phyloP scores from a whole-genome alignment of 2,888 invertebrate genomes.

The Drosophila heteroneura region DNA sequence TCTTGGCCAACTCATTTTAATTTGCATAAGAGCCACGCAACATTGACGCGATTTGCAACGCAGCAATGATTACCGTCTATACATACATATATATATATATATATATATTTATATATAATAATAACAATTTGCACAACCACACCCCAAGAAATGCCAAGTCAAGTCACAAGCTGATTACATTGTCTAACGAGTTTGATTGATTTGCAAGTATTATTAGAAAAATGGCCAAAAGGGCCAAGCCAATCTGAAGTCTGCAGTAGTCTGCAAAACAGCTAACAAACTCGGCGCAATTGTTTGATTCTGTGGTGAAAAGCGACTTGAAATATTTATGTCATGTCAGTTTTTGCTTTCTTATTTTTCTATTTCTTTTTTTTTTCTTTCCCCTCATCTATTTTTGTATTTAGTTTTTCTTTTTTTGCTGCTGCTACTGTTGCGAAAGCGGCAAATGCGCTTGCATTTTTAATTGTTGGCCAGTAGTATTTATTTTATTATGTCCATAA shows the following conservation, averaged over 20 bases:
- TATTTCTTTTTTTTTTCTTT: conserved; percentile 22
- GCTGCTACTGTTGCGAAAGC: conserved; percentile 61
- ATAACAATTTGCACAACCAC: conserved; percentile 50
- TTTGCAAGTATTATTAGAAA: conserved; percentile 45
- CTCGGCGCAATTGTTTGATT: conserved; percentile 13
- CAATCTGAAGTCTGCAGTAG: neutral
- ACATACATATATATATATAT: conserved; percentile 1
- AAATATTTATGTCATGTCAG: conserved; percentile 82
- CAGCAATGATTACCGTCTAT: conserved; percentile 11
- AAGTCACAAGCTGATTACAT: conserved; percentile 57
- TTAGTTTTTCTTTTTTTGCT: conserved; percentile 12
- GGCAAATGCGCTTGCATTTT: conserved; percentile 74
- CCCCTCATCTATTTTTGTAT: conserved; percentile 22
- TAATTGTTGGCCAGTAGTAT: conserved; percentile 79
- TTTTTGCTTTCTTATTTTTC: conserved; percentile 53
- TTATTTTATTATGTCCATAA: conserved; percentile 83
- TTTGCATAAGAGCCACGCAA: conserved; percentile 73
- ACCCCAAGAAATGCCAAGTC: conserved; percentile 43
- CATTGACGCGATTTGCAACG: conserved; percentile 34
- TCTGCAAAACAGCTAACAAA: neutral
- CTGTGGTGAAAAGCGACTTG: conserved; percentile 42
- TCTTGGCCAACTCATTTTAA: conserved; percentile 70
- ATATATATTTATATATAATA: conserved; percentile 13
- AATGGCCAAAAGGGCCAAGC: conserved; percentile 21
- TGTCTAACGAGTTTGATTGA: conserved; percentile 72